Evolutionary conservation across 2,797 vertebrate species (phyloP).

Genomic region (Crocidura indochinensis): DNA sequence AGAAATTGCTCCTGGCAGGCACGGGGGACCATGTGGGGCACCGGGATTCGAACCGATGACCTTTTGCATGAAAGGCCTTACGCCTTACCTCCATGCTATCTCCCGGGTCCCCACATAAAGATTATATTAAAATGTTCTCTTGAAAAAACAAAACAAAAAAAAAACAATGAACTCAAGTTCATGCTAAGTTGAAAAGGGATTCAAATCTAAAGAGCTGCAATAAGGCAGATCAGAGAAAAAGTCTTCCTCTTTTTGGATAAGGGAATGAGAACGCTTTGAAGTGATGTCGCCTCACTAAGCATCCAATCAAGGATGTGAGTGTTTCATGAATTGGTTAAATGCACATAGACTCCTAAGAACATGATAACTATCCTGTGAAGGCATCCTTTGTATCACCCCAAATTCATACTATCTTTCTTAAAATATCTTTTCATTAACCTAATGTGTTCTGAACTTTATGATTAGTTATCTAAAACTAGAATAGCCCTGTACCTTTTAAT

Average conservation of each 20-base stretch:
- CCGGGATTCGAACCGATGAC: too few species aligned
- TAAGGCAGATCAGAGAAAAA: neutral
- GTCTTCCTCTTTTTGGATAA: neutral
- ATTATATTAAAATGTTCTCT: too few species aligned
- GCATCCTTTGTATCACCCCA: neutral
- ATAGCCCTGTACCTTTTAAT: neutral
- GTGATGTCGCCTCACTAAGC: neutral
- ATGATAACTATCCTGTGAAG: neutral
- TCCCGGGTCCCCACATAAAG: too few species aligned
- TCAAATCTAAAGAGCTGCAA: neutral
- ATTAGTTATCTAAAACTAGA: neutral
- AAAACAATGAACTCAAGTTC: neutral
- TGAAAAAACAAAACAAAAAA: neutral
- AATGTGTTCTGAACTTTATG: neutral
- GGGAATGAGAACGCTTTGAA: neutral
- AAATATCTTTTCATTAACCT: slow-evolving; percentile 4
- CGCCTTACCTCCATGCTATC: too few species aligned
- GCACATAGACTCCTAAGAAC: neutral
- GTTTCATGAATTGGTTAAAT: too few species aligned
- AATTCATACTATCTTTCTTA: neutral
- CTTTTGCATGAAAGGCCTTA: too few species aligned
- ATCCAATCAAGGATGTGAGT: neutral
- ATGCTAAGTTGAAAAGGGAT: neutral
- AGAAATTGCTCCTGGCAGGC: too few species aligned
- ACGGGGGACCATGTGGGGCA: too few species aligned